Conservation (phyloP, 2,888 invertebrate species). For the Patella ulyssiponensis region DNA sequence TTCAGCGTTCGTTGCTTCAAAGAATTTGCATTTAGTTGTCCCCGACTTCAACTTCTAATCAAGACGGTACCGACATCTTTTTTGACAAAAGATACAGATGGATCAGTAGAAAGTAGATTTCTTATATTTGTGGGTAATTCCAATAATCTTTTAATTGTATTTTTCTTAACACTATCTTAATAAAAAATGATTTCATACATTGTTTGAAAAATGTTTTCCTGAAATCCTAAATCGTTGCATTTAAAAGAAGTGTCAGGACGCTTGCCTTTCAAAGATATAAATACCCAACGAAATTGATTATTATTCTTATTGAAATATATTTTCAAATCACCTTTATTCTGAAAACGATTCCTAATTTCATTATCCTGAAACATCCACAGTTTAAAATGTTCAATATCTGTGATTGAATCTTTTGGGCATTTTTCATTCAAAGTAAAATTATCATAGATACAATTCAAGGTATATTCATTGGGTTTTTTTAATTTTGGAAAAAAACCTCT, state of each 20-base stretch:
- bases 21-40: neutral
- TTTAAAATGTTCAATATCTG: no score
- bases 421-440: no score
- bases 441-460: no score
- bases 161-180: neutral
- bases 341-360: no score
- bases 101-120: neutral
- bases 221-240: neutral
- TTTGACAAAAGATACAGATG: neutral
- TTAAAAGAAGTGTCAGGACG: neutral
- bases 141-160: no score
- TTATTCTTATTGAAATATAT: no score
- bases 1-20: neutral
- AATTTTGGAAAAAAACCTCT: neutral
- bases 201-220: neutral
- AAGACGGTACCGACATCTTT: neutral
- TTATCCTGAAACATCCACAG: no score
- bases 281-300: no score
- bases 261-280: no score
- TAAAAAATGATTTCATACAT: neutral
- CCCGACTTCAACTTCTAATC: neutral
- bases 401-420: no score
- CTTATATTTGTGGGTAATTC: neutral
- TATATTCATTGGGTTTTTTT: no score
- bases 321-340: no score